A percentile compares a stretch with the other conserved stretches of the same genome.
These are phyloP conservation scores for Umimayanthus chanpuru DNA, from an alignment of 92 coral and sea anemone species.

Conservation along the genomic window DNA sequence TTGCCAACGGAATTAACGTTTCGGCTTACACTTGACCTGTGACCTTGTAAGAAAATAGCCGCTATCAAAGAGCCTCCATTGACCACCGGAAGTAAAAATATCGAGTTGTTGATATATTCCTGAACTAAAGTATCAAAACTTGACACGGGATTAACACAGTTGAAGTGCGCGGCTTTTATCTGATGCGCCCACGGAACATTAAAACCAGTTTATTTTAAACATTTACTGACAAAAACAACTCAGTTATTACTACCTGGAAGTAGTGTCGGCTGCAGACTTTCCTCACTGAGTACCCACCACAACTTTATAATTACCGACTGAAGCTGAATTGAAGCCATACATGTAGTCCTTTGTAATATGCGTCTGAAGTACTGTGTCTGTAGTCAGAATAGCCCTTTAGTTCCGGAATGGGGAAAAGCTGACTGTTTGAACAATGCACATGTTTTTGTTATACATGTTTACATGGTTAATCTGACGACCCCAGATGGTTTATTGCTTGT, in stretches of 20 bases:
- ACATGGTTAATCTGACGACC: background rate
- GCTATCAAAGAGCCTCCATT: conserved; percentile 27
- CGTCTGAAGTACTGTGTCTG: too few relatives aligned
- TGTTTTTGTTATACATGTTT: too few relatives aligned
- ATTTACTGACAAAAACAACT: background rate
- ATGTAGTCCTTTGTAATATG: too few relatives aligned
- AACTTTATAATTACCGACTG: background rate
- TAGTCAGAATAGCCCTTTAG: too few relatives aligned
- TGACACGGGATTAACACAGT: conserved; percentile 28
- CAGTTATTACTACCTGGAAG: background rate
- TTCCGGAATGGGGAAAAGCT: too few relatives aligned
- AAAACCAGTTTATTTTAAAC: background rate
- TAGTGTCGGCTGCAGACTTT: background rate
- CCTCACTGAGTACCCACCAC: background rate
- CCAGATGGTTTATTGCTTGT: background rate
- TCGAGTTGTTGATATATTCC: conserved; percentile 28
- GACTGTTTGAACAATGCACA: too few relatives aligned
- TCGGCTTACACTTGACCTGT: conserved; percentile 40
- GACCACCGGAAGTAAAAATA: conserved; percentile 37
- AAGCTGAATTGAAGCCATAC: background rate
- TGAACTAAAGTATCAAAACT: conserved; percentile 25
- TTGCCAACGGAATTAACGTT: conserved; percentile 29
- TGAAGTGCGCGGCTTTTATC: conserved; percentile 21
- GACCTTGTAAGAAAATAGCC: conserved; percentile 7
- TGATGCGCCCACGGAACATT: background rate